These are phyloP conservation scores for Achroia grisella DNA, from an alignment of 1,140 invertebrate genomes.

Conservation along the genomic window DNA sequence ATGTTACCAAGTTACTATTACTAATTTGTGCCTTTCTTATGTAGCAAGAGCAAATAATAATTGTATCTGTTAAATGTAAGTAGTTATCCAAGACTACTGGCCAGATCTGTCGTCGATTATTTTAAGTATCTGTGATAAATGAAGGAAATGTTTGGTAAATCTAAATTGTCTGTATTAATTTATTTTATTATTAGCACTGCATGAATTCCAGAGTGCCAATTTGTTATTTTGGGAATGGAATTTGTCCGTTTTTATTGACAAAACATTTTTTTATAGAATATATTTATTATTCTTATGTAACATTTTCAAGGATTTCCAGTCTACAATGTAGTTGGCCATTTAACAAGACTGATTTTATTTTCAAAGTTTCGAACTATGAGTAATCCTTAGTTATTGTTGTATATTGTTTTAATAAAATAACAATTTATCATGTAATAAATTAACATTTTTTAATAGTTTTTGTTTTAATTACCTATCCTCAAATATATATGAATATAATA, in stretches of 20 bases:
- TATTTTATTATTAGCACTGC: conserved; percentile 9
- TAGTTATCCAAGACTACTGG: conserved; percentile 17
- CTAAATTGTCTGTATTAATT: conserved; percentile 4
- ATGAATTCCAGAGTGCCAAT: conserved; percentile 46
- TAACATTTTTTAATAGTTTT: conserved; percentile 52
- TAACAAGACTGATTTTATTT: conserved; percentile 72
- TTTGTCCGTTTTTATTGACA: conserved; percentile 44
- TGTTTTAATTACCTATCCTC: conserved; percentile 11
- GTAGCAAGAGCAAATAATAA: conserved; percentile 17
- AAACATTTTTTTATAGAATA: conserved; percentile 38
- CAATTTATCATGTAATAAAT: conserved; percentile 68
- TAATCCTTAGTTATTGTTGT: conserved; percentile 61
- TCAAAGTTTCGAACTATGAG: conserved; percentile 58
- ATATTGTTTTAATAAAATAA: conserved; percentile 63
- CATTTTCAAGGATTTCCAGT: conserved; percentile 43
- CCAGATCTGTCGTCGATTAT: conserved; percentile 28
- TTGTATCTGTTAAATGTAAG: conserved; percentile 14
- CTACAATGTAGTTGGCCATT: conserved; percentile 62
- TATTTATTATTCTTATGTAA: conserved; percentile 14
- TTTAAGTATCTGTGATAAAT: conserved; percentile 47
- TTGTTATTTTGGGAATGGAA: conserved; percentile 35
- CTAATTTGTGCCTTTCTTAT: conserved; percentile 32
- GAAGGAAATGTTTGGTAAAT: conserved; percentile 4
- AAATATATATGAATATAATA: not conserved
- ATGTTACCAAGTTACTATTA: conserved; percentile 44